Evolutionary conservation across 2,797 vertebrate species (phyloP).

Genomic region (Chaunax sp.): DNA sequence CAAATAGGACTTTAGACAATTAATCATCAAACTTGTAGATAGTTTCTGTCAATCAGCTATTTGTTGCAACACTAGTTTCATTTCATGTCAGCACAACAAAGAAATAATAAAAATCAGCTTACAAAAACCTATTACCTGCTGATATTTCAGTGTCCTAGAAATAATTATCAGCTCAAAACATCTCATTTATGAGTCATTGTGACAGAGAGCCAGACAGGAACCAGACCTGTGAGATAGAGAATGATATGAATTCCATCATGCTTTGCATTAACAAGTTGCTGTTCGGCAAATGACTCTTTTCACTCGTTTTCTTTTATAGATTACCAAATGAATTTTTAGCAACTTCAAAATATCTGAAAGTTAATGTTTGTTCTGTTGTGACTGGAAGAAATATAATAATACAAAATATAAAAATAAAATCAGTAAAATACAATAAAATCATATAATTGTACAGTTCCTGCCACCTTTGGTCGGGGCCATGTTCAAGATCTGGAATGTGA

Average conservation of each 20-base stretch:
- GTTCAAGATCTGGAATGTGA: too few species aligned
- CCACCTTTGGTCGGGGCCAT: too few species aligned
- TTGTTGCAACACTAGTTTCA: neutral
- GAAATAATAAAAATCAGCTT: neutral
- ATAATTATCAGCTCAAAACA: slow-evolving; percentile 32
- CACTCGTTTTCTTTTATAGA: slow-evolving; percentile 36
- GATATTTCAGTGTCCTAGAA: slow-evolving; percentile 10
- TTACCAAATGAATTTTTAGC: slow-evolving; percentile 44
- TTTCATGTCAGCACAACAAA: neutral
- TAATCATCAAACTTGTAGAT: neutral
- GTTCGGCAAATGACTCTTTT: slow-evolving; percentile 28
- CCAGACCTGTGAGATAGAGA: slow-evolving; percentile 47
- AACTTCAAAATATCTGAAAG: slow-evolving; percentile 30
- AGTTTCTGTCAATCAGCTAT: neutral
- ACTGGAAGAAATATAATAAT: slow-evolving; percentile 33
- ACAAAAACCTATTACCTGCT: neutral
- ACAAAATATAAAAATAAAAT: too few species aligned
- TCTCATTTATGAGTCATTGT: slow-evolving; percentile 26
- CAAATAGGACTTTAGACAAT: neutral
- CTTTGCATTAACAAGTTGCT: slow-evolving; percentile 43
- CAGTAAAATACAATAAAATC: slow-evolving; percentile 30
- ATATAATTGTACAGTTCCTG: too few species aligned
- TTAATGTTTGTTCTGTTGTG: slow-evolving; percentile 27
- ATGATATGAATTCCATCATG: slow-evolving; percentile 53
- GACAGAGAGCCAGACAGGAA: slow-evolving; percentile 39